Base-by-base conservation (phyloP, 2,888 invertebrate species). In the Chrysodeixis includens region DNA sequence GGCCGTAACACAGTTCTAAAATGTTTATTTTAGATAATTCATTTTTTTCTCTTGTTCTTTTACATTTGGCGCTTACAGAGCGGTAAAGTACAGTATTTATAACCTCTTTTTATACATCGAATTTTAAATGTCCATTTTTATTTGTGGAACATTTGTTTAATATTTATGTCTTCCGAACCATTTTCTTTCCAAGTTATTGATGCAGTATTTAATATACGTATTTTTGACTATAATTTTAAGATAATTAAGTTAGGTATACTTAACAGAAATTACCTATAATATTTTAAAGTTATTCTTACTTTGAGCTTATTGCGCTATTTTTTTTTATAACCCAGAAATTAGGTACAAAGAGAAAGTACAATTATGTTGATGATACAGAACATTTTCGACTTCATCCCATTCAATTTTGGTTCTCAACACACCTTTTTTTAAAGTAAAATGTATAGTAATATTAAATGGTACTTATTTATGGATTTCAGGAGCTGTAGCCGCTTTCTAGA, bases 391-490 rank as follows among this genome's bases (percentile, higher is more conserved):
- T 14, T 35, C 14, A 26, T 26, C 26, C 26, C 26, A 4, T 26
- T 26, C 6, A 26, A 26, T 26, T 26, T 26, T 4, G 6, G 26
- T 26, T 26, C 6, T 26, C 26, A 4, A 6, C 6, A 26, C 3
- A 26, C 26, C 6, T 26, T 26, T 26, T 2, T 26, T 26, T 26
- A n/a, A 26, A 2, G 26, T 4, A 26, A 4, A 26, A 6, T 26
- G 0, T 40, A 5, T 4, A 16, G 6, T 55, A 0, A 32, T 26
- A 59, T 53, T 64, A 52, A 64, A 3, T 0, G 6, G 0, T 22
- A 14, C n/a, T 6, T 2, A 9, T 71, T 22, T 83, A 56, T 84
- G 63, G 78, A 84, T 90, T 91, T 32, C 90, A 91, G 91, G 88
- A 71, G 78, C 54, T 6, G 32, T 32, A 53, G 26, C 16, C 44